Conservation (phyloP, 2,113 vertebrate species). For the Leptobrachium leishanense region DNA sequence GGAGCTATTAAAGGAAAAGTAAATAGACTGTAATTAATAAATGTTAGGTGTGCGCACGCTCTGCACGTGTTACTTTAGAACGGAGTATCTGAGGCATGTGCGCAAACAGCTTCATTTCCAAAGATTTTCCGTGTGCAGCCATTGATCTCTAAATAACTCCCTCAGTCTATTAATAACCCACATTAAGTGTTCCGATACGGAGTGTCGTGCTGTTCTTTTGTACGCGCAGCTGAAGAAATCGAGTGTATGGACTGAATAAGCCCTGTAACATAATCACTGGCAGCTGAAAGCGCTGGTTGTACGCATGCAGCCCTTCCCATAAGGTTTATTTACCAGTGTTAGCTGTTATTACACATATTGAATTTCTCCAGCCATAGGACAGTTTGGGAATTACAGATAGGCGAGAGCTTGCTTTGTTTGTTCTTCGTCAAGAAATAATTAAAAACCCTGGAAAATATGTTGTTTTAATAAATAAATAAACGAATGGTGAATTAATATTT, state of each 20-base stretch:
- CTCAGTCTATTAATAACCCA: slow-evolving; percentile 31
- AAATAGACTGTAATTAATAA: too few relatives aligned
- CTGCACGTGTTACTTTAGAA: too few relatives aligned
- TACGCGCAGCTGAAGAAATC: not conserved
- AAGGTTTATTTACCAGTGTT: not conserved
- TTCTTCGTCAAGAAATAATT: too few relatives aligned
- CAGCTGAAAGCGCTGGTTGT: slow-evolving; percentile 7
- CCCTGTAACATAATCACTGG: slow-evolving; percentile 8
- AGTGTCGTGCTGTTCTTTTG: slow-evolving; percentile 5
- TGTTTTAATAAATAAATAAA: too few relatives aligned
- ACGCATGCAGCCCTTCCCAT: not conserved
- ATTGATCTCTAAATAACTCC: slow-evolving; percentile 26
- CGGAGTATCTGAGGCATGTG: too few relatives aligned
- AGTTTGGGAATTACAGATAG: not conserved
- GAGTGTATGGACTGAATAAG: slow-evolving; percentile 18
- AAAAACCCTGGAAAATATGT: too few relatives aligned
- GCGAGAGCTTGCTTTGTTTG: not conserved
- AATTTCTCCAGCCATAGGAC: not conserved
- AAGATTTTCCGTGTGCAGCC: not conserved
- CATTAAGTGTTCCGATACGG: slow-evolving; percentile 2
- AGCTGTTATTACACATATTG: slow-evolving; percentile 15
- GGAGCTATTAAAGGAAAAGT: too few relatives aligned
- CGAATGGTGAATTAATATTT: too few relatives aligned
- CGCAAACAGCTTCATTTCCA: not conserved
- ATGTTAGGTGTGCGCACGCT: too few relatives aligned